A percentile compares a stretch with the other conserved stretches of the same genome.
These are phyloP conservation scores for Ips typographus DNA, from an alignment of 1,140 invertebrate species.

Conservation along the genomic window DNA sequence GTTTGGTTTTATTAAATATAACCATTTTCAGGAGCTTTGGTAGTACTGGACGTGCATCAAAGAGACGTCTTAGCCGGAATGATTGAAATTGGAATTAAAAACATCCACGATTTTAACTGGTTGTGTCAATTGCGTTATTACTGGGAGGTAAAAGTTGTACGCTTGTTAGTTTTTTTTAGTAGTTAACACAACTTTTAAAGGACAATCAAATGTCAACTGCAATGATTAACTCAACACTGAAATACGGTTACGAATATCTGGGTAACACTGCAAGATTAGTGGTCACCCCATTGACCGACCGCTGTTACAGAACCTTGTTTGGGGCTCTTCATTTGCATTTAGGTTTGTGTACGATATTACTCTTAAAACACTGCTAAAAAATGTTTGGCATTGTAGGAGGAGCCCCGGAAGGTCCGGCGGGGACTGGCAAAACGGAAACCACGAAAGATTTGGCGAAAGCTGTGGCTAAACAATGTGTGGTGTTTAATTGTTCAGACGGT, in stretches of 20 bases:
- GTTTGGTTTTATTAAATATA: neutral
- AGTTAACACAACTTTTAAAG: slow-evolving; percentile 9
- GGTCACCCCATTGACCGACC: slow-evolving; percentile 88
- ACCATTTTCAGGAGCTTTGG: slow-evolving; percentile 68
- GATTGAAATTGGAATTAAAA: slow-evolving; percentile 65
- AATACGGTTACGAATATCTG: slow-evolving; percentile 95
- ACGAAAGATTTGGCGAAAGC: slow-evolving; percentile 96
- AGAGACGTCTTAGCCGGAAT: slow-evolving; percentile 80
- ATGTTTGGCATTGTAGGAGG: slow-evolving; percentile 58
- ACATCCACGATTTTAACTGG: slow-evolving; percentile 88
- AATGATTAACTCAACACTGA: slow-evolving; percentile 90
- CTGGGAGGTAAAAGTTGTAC: slow-evolving; percentile 73
- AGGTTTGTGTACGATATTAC: slow-evolving; percentile 49
- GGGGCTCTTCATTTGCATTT: slow-evolving; percentile 84
- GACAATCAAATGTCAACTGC: slow-evolving; percentile 66
- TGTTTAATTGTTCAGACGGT: slow-evolving; percentile 94
- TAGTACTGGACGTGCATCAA: slow-evolving; percentile 91
- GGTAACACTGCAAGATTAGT: slow-evolving; percentile 87
- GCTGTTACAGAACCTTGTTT: slow-evolving; percentile 90
- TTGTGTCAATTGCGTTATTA: slow-evolving; percentile 88
- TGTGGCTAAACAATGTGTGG: slow-evolving; percentile 93
- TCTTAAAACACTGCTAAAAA: neutral
- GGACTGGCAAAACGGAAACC: slow-evolving; percentile 95
- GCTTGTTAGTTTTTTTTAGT: neutral
- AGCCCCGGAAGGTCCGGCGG: slow-evolving; percentile 92